These are phyloP conservation scores for Garra rufa DNA, from an alignment of 2,113 vertebrate genomes.

Conservation along the genomic window DNA sequence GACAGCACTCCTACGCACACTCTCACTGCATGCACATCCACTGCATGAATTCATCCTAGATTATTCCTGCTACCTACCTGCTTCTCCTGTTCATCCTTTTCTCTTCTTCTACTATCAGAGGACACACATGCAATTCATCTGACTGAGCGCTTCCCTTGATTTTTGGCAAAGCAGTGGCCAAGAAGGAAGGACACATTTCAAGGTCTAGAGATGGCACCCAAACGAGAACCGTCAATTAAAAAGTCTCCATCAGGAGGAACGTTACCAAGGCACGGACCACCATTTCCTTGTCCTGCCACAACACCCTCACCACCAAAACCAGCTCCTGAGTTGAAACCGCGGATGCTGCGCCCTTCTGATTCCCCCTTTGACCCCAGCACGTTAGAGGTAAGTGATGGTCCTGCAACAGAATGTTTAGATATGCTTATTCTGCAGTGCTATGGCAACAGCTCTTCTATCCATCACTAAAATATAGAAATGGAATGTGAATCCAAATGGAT, in stretches of 20 bases:
- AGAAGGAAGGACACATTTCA: background rate
- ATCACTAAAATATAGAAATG: background rate
- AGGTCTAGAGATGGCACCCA: conserved; percentile 70
- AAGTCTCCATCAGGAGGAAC: conserved; percentile 71
- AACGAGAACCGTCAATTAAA: conserved; percentile 77
- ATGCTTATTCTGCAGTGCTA: background rate
- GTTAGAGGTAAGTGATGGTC: conserved; percentile 73
- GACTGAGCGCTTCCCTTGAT: conserved; percentile 49
- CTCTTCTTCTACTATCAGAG: conserved; percentile 34
- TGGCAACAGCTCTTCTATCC: background rate
- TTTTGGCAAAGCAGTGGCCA: conserved; percentile 22
- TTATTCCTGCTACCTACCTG: conserved; percentile 30
- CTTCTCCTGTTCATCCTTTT: conserved; percentile 61
- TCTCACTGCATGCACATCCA: conserved; percentile 51
- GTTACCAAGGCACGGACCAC: conserved; percentile 74
- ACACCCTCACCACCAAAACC: conserved; percentile 65
- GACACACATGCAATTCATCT: conserved; percentile 39
- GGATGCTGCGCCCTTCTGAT: conserved; percentile 76
- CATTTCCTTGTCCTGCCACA: conserved; percentile 70
- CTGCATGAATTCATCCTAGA: conserved; percentile 35
- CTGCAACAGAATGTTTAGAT: background rate
- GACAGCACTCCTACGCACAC: conserved; percentile 47
- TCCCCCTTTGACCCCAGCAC: conserved; percentile 77
- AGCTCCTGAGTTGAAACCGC: conserved; percentile 69
- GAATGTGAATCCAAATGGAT: background rate